These are phyloP conservation scores for Xestia xanthographa DNA, from an alignment of 2,888 invertebrate genomes.

Conservation along the genomic window DNA sequence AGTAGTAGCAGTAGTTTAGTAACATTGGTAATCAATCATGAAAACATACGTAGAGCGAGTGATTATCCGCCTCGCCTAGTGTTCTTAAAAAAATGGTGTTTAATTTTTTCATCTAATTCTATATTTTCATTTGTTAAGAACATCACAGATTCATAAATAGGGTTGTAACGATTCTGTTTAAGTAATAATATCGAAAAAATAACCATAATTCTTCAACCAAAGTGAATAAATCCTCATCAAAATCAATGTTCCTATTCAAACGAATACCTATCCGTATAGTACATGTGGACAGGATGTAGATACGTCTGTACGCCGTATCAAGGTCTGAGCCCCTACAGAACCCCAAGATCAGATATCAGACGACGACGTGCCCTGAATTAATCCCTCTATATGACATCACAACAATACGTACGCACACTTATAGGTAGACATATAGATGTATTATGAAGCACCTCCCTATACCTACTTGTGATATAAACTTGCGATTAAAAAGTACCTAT, in stretches of 20 bases:
- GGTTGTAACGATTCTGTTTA: background rate
- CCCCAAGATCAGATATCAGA: constrained; percentile 87
- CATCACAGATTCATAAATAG: background rate
- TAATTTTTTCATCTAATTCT: background rate
- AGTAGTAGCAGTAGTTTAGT: too few relatives aligned
- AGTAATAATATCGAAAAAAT: too few relatives aligned
- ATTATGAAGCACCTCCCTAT: constrained; percentile 10
- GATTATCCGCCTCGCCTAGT: background rate
- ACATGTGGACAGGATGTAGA: constrained; percentile 60
- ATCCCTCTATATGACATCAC: constrained; percentile 85
- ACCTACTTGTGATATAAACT: background rate
- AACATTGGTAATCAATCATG: too few relatives aligned
- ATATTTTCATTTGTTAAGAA: background rate
- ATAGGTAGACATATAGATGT: constrained; percentile 22
- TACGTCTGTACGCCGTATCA: constrained; percentile 71
- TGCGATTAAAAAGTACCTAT: background rate
- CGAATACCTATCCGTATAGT: constrained; percentile 45
- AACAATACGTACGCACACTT: constrained; percentile 73
- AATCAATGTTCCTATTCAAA: constrained; percentile 45
- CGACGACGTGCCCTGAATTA: constrained; percentile 87
- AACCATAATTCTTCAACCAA: background rate
- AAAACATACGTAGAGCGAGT: background rate
- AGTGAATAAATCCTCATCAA: constrained; percentile 31
- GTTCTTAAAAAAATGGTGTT: background rate
- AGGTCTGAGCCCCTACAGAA: constrained; percentile 78